phyloP scores from a whole-genome alignment of 2,113 vertebrate species.

The Sialia sialis region DNA sequence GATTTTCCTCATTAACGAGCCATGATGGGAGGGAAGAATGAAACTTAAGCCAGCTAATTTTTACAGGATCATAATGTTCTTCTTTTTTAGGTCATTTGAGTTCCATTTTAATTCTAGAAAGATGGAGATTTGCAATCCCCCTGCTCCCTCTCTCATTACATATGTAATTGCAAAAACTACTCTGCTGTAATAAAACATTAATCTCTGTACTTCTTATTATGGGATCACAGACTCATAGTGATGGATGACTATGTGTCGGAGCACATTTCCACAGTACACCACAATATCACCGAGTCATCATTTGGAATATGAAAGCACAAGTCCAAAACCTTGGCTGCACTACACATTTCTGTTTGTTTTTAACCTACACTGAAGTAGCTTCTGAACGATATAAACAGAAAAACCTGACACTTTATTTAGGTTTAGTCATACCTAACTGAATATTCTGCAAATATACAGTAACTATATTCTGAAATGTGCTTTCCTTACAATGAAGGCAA shows the following conservation, averaged over 20 bases:
- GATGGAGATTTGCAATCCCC: neutral
- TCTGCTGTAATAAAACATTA: constrained; percentile 47
- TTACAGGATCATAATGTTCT: constrained; percentile 24
- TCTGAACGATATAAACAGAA: neutral
- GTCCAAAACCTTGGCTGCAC: neutral
- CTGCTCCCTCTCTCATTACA: constrained; percentile 16
- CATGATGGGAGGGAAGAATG: neutral
- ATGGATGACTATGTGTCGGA: neutral
- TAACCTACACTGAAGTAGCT: neutral
- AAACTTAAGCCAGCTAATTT: constrained; percentile 41
- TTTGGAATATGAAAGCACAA: neutral
- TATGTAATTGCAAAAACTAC: constrained; percentile 18
- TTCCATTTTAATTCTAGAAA: constrained; percentile 22
- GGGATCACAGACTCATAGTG: neutral
- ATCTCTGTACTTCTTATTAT: constrained; percentile 19
- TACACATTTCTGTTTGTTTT: neutral
- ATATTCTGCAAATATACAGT: neutral
- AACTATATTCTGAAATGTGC: neutral
- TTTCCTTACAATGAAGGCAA: neutral
- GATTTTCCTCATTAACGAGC: constrained; percentile 12
- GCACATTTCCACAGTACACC: neutral
- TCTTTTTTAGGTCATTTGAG: constrained; percentile 17
- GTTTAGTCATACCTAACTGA: neutral
- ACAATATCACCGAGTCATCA: neutral
- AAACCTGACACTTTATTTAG: neutral